A percentile compares a stretch with the other conserved stretches of the same genome.
phyloP scores from a whole-genome alignment of 2,797 vertebrate genomes.

The Falco rusticolus region DNA sequence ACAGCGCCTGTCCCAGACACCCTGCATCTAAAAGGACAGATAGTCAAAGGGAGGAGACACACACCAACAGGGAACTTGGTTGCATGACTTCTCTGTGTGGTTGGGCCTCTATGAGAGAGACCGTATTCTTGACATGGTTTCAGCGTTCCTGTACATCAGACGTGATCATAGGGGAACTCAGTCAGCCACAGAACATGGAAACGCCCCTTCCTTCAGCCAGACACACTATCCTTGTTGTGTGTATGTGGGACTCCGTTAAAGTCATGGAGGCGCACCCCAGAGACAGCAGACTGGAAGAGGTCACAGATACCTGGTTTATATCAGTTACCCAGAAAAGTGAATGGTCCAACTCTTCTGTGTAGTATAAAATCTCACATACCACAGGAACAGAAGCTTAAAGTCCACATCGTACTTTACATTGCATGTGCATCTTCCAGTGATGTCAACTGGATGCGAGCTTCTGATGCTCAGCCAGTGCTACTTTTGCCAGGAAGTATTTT shows the following conservation, averaged over 20 bases:
- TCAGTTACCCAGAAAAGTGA: slow-evolving; percentile 28
- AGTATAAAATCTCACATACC: not conserved
- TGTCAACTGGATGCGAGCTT: not conserved
- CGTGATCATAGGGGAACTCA: not conserved
- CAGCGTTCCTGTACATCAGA: not conserved
- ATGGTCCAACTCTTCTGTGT: not conserved
- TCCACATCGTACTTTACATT: slow-evolving; percentile 4
- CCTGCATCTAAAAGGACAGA: not conserved
- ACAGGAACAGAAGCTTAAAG: slow-evolving; percentile 35
- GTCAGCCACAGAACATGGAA: not conserved
- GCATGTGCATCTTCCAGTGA: slow-evolving; percentile 20
- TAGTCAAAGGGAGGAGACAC: not conserved
- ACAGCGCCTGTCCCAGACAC: not conserved
- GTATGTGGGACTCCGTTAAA: not conserved
- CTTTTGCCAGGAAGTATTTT: slow-evolving; percentile 19
- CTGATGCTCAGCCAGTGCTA: not conserved
- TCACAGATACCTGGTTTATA: not conserved
- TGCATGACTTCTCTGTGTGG: not conserved
- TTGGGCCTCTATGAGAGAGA: not conserved
- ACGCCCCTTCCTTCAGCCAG: not conserved
- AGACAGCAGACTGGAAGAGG: not conserved
- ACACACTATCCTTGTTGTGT: not conserved
- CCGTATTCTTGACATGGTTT: not conserved
- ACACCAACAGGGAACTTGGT: not conserved
- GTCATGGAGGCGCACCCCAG: not conserved